Percentiles rank a stretch among this genome's conserved stretches.
These are phyloP conservation scores for Crematogaster levior DNA, from an alignment of 2,888 invertebrate genomes.

Conservation along the genomic window DNA sequence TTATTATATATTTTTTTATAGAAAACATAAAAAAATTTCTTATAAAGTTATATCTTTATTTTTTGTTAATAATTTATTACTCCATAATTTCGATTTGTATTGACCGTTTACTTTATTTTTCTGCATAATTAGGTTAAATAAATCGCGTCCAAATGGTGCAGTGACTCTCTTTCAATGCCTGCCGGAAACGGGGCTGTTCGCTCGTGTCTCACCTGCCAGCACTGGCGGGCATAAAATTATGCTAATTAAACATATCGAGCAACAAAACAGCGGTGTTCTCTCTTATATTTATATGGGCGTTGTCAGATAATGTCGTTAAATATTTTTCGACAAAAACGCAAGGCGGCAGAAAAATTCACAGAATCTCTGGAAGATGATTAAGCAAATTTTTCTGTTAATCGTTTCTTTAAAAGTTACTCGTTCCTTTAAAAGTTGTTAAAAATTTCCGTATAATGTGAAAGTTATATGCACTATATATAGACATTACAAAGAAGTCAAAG, in stretches of 20 bases:
- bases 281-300: constrained; percentile 42
- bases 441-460: not conserved
- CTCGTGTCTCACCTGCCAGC: constrained; percentile 66
- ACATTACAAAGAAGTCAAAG: not conserved
- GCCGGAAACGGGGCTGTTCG: constrained; percentile 65
- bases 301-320: constrained; percentile 25
- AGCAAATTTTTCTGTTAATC: constrained; percentile 17
- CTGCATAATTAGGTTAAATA: constrained; percentile 53
- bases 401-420: not conserved
- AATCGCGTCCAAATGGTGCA: constrained; percentile 54
- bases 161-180: constrained; percentile 56
- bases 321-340: not conserved
- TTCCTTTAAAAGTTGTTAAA: not conserved
- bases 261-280: constrained; percentile 39
- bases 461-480: too few species aligned
- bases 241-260: constrained; percentile 70
- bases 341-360: not conserved
- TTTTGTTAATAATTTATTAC: not conserved
- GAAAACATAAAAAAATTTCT: not conserved
- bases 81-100: not conserved
- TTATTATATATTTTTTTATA: not conserved
- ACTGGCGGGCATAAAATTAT: constrained; percentile 67
- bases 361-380: constrained; percentile 18
- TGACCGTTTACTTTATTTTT: not conserved
- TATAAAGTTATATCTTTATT: not conserved